Base-by-base conservation (phyloP, 2,888 invertebrate species). In the Junonia oenone region DNA sequence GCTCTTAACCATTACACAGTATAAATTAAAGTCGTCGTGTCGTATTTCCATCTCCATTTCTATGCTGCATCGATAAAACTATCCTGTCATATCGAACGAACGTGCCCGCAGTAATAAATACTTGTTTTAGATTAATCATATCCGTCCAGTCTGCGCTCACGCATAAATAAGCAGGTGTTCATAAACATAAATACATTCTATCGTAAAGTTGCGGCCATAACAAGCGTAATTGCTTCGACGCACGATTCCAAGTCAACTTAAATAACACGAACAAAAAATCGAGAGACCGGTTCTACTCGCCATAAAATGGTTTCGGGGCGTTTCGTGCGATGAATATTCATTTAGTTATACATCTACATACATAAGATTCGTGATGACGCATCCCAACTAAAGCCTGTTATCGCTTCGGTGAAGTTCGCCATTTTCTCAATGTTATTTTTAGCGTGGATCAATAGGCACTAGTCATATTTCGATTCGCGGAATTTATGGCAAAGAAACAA, bases 311-410 rank as follows among this genome's bases (percentile, higher is more conserved):
- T 78, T 78, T 74, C 72, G 75, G 73, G 73, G 73, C 76, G 72
- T 72, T 78, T 72, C 76, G 67, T 66, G 69, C 69, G 78, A 79
- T 83, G 80, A 85, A 85, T 85, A 83, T 81, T 83, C 76, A 82
- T 83, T 78, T 76, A 75, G 75, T 77, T 79, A 77, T 75, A 76
- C 68, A 75, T 72, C 63, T 72, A 69, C 68, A 74, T 69, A 63
- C 62, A 61, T 51, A 67, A 75, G 73, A 76, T 76, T 75, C 63
- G 69, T 74, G 73, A 79, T 83, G 83, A 85, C 79, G 79, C 82
- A 82, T 75, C 74, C 65, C 56, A 71, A 71, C 68, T 66, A 63
- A 60, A 61, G 63, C 61, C 60, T 67, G 65, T 69, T 75, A 77
- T 73, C 69, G 73, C 72, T 76, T 75, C 63, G 64, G 63, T 72